Base-by-base conservation (phyloP, 92 coral and sea anemone genomes). In the Blastomussa wellsi region DNA sequence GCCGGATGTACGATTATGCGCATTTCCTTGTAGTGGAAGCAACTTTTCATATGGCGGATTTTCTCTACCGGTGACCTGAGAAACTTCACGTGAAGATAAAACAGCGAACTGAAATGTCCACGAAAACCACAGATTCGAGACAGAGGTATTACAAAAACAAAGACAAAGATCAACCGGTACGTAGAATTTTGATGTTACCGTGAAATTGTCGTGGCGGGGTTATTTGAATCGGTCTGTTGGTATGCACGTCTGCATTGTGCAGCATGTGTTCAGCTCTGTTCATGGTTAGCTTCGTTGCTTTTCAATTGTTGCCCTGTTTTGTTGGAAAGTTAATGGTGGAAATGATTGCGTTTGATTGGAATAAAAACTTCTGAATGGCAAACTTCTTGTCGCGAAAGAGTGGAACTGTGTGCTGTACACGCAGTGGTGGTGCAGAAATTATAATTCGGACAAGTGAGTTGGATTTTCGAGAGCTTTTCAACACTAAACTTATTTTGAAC, bases 151-250 rank as follows among this genome's bases (percentile, higher is more conserved):
- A 97, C 90, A 97, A 97, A 88, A 92, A 97, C 91, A 97, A 97
- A 84, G 98, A 97, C 90, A 93, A 93, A 92, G 98, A 97, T 84
- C 95, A 89, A 52, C 75, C 95, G 90, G 99, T 97, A 67, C 88
- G 99, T 93, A 51, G 69, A 38, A 49, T 72, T 64, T 72, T 69
- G 41, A 72, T 14, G 36, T 42, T 74, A 41, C 32, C 26, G 75
- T 70, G 41, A 35, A 0, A 28, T 64, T 19, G 37, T 44, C 41
- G 71, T 89, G 94, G 92, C 93, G 95, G 92, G 93, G 85, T 82
- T 81, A 90, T 87, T 90, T 94, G 89, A 83, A 88, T 77, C 52
- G 57, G 48, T 59, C 72, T 78, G 85, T 78, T 28, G 62, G 74
- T 33, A 77, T 76, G 57, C 35, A 37, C 22, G 44, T 39, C 66